Evolutionary conservation across 2,113 vertebrate species (phyloP), one percentile per base, ranked within the genome.

Genomic region (Microtus richardsoni): DNA sequence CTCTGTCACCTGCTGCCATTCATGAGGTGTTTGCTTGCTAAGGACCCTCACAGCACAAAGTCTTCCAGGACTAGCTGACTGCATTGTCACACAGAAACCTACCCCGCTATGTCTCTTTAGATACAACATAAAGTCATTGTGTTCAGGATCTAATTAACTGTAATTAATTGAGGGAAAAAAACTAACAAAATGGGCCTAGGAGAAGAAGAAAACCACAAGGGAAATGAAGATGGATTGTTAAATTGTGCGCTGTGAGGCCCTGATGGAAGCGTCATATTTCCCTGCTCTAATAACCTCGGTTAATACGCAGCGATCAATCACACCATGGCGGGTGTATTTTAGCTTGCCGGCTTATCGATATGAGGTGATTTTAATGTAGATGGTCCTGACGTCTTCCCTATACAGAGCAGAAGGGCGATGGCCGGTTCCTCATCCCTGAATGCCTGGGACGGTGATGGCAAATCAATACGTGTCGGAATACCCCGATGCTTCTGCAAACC

Each of bases 81-180:
- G 22, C 28, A 68, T 49, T 52, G 24, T 58, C 89, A 68, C 52
- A 36, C 60, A 33, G 85, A 60, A 96, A 41, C 47, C 28, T 77
- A 16, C 97, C 77, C 28, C 54, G 3, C 52, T 28, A 77, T 16
- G 88, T 90, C 79, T 71, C 73, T 66, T 92, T 95, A 14, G 49
- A 2, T 3, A 17, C 60, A 49, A 84, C 58, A 5, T 11, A 97
- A 96, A 97, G 79, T 44, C 41, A 75, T 90, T 82, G 47, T 0
- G 19, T 95, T 98, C 97, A 97, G 94, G 92, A 86, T 97, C 95
- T 98, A 96, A 98, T 96, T 88, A 94, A 83, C 94, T 96, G 62
- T 96, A 97, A 98, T 98, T 97, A 98, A 98, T 93, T 97, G 98
- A 84, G 87, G 68, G 10, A 36, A 17, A 68, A 93, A 71, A 44